phyloP scores from a whole-genome alignment of 2,113 vertebrate species.

The Neolamprologus toae region DNA sequence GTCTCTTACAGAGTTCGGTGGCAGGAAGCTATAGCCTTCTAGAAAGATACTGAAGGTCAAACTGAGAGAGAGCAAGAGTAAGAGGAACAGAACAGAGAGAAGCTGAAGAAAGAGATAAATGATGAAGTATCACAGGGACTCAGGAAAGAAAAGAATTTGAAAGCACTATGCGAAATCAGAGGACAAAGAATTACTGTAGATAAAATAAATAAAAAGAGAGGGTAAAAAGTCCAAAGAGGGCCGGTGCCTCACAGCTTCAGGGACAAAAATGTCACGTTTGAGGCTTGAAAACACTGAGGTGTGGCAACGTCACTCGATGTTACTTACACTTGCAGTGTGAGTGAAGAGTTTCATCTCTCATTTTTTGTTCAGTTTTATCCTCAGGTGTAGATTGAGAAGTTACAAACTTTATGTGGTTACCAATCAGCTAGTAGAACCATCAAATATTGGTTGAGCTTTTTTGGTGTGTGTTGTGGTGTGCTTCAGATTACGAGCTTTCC shows the following conservation, averaged over 20 bases:
- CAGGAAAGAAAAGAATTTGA: background rate
- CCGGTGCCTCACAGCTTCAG: background rate
- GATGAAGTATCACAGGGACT: background rate
- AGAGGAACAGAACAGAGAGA: background rate
- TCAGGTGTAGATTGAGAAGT: background rate
- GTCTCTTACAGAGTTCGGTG: background rate
- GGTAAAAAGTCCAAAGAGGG: background rate
- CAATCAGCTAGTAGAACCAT: background rate
- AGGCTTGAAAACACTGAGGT: background rate
- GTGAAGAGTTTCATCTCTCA: background rate
- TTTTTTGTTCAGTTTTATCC: background rate
- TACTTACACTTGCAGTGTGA: background rate
- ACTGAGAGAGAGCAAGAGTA: background rate
- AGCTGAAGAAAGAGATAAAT: background rate
- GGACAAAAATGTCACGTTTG: background rate
- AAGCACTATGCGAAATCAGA: background rate
- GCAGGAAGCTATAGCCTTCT: background rate
- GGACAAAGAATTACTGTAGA: background rate
- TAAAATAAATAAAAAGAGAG: background rate
- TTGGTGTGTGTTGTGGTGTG: background rate
- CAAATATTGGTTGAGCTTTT: background rate
- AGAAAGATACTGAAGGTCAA: conserved; percentile 27
- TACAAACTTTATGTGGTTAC: background rate
- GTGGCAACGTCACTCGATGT: background rate
- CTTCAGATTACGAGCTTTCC: background rate